These are phyloP conservation scores for Pedetes capensis DNA, from an alignment of 2,113 vertebrate genomes.

Conservation along the genomic window DNA sequence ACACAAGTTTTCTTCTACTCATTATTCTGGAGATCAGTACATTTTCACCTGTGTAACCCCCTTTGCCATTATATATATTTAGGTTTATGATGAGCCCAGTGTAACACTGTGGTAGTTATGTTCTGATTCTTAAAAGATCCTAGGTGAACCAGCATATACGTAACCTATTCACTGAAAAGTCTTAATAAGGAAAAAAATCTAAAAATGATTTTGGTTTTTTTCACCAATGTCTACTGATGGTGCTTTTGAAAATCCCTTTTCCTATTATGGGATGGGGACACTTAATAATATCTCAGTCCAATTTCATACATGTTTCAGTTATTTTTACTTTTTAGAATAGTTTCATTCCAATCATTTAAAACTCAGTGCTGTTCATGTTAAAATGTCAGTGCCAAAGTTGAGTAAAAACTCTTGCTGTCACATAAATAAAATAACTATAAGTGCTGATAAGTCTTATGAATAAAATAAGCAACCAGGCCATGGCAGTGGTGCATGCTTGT, in stretches of 20 bases:
- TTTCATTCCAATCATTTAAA: conserved; percentile 2
- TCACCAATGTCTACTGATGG: not conserved
- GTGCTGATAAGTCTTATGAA: not conserved
- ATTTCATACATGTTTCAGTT: not conserved
- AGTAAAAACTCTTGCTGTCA: not conserved
- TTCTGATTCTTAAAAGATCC: not conserved
- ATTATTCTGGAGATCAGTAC: not conserved
- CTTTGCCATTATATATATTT: not conserved
- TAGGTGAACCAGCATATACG: not conserved
- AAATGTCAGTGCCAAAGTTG: not conserved
- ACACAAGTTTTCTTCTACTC: not conserved
- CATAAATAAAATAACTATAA: not conserved
- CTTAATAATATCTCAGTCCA: not conserved
- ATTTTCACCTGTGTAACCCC: not conserved
- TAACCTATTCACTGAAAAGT: not conserved
- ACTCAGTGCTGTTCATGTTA: not conserved
- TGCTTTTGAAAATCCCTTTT: not conserved
- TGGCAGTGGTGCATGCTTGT: too few species aligned
- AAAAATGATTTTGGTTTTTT: not conserved
- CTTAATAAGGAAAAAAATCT: not conserved
- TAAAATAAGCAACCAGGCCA: not conserved
- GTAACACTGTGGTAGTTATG: not conserved
- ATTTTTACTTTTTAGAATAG: not conserved
- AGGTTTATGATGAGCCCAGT: not conserved
- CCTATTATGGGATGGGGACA: not conserved